Evolutionary conservation across 2,797 vertebrate species (phyloP).

Genomic region (Megalops cyprinoides): DNA sequence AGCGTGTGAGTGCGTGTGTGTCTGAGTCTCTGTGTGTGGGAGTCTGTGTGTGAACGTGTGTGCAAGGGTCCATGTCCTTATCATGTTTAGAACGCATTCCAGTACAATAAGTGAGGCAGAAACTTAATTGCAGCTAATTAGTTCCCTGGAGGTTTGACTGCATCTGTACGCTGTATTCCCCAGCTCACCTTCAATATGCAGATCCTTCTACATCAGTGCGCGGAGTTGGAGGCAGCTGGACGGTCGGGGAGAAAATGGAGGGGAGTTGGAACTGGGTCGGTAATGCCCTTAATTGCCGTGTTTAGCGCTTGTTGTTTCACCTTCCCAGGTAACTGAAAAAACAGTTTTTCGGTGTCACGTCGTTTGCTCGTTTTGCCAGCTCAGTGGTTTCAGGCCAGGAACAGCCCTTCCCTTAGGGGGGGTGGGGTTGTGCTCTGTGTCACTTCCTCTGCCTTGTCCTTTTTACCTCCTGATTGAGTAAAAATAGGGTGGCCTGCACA

Average conservation of each 20-base stretch:
- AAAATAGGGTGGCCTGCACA: too few species aligned
- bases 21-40: constrained; percentile 16
- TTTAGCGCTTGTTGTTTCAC: constrained; percentile 34
- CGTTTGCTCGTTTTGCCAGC: constrained; percentile 13
- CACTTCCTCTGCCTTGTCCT: too few species aligned
- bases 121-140: constrained; percentile 85
- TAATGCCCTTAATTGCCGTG: background rate
- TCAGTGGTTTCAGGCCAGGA: constrained; percentile 60
- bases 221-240: constrained; percentile 34
- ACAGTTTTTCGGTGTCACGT: constrained; percentile 54
- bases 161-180: constrained; percentile 81
- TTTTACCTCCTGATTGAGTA: too few species aligned
- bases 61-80: constrained; percentile 66
- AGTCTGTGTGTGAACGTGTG: background rate
- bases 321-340: constrained; percentile 65
- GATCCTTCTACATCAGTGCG: constrained; percentile 66
- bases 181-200: constrained; percentile 80
- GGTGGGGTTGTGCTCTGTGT: too few species aligned
- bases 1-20: too few species aligned
- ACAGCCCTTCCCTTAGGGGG: constrained; percentile 60
- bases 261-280: background rate
- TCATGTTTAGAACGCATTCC: constrained; percentile 80
- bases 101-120: constrained; percentile 82
- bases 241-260: background rate
- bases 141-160: constrained; percentile 79